phyloP scores from a whole-genome alignment of 2,797 vertebrate genomes.

The Rhincodon typus region DNA sequence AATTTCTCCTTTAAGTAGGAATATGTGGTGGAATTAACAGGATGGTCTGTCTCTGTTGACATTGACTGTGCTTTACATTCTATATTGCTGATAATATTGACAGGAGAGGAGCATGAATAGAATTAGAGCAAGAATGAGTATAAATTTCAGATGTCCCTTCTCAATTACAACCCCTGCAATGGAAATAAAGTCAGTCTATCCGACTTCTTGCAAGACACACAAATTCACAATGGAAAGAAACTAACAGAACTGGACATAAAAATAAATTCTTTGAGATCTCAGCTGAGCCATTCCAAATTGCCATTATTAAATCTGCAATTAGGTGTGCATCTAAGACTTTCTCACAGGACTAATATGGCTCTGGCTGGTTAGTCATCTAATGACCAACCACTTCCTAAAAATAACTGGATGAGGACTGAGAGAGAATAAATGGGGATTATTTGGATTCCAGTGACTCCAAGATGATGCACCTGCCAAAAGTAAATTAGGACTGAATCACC shows the following conservation, averaged over 20 bases:
- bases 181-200: not conserved
- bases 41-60: not conserved
- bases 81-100: not conserved
- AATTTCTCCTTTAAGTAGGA: not conserved
- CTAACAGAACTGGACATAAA: not conserved
- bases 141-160: not conserved
- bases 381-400: not conserved
- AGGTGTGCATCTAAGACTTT: not conserved
- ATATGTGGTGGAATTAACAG: too few species aligned
- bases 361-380: not conserved
- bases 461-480: not conserved
- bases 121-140: not conserved
- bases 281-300: not conserved
- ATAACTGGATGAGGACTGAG: not conserved
- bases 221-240: not conserved
- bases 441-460: not conserved
- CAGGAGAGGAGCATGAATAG: not conserved
- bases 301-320: not conserved
- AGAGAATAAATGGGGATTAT: not conserved
- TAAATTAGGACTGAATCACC: not conserved
- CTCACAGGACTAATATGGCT: not conserved
- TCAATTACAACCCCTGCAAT: not conserved
- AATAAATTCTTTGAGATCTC: not conserved
- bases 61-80: not conserved
- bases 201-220: not conserved